Conservation (phyloP, 1,140 invertebrate species). For the Chrysopa pallens region DNA sequence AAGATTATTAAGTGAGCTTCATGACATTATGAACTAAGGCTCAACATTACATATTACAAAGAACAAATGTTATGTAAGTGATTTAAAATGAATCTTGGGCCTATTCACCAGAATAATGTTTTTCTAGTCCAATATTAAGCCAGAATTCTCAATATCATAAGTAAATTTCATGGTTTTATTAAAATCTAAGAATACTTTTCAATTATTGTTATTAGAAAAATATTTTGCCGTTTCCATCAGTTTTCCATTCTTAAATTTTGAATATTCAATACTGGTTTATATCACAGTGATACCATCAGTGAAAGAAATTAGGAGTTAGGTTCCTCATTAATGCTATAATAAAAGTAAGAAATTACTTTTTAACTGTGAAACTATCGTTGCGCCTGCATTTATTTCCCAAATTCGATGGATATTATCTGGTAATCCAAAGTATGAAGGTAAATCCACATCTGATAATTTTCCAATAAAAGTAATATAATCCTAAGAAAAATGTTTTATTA, state of each 20-base stretch:
- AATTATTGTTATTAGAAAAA: conserved; percentile 6
- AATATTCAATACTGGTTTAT: not conserved
- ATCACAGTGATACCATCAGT: not conserved
- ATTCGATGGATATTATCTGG: conserved; percentile 66
- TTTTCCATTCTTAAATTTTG: conserved; percentile 11
- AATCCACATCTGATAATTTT: conserved; percentile 43
- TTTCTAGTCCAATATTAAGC: too few species aligned
- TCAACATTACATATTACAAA: too few species aligned
- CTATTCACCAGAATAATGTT: too few species aligned
- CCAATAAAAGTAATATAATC: conserved; percentile 44
- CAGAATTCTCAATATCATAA: too few species aligned
- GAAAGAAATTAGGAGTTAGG: not conserved
- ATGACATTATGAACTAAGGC: too few species aligned
- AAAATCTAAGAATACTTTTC: conserved; percentile 2
- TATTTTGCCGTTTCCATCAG: conserved; percentile 8
- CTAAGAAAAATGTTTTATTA: conserved; percentile 18
- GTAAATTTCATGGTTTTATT: conserved; percentile 13
- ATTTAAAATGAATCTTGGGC: too few species aligned
- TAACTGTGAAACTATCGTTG: conserved; percentile 41
- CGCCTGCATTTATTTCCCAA: conserved; percentile 50
- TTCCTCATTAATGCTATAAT: conserved; percentile 4
- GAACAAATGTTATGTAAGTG: too few species aligned
- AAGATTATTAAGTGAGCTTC: too few species aligned
- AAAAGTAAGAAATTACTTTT: conserved; percentile 25
- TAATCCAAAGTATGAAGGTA: conserved; percentile 54